Conservation (phyloP, 2,797 vertebrate genomes). For the Rachycentron canadum region DNA sequence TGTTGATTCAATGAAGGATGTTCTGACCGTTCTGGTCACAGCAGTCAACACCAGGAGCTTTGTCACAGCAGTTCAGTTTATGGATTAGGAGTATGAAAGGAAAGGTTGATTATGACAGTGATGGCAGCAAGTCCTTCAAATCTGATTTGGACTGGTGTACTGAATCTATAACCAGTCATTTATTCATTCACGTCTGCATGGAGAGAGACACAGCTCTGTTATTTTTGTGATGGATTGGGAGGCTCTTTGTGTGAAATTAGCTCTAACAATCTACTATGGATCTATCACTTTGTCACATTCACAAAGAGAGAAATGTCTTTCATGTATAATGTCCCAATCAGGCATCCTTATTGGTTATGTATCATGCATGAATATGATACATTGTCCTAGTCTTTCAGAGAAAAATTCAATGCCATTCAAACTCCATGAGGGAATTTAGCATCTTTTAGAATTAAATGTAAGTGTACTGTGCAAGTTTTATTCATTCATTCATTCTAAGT, state of each 20-base stretch:
- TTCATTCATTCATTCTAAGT: neutral
- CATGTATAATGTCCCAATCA: neutral
- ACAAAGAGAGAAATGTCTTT: slow-evolving; percentile 6
- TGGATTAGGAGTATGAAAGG: slow-evolving; percentile 42
- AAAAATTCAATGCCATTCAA: neutral
- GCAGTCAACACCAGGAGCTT: slow-evolving; percentile 20
- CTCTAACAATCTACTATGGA: slow-evolving; percentile 1
- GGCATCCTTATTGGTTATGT: neutral
- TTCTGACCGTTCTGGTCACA: slow-evolving; percentile 33
- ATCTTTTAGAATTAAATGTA: neutral
- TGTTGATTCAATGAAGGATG: slow-evolving; percentile 31
- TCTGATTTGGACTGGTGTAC: neutral
- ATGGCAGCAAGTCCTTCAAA: slow-evolving; percentile 23
- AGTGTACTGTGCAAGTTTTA: neutral
- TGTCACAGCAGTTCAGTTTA: slow-evolving; percentile 43
- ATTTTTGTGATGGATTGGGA: slow-evolving; percentile 19
- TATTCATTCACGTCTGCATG: neutral
- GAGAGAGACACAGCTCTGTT: neutral
- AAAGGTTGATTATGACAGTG: slow-evolving; percentile 24
- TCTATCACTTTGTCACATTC: slow-evolving; percentile 11
- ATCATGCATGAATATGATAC: neutral
- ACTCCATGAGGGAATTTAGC: neutral
- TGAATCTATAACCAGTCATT: neutral
- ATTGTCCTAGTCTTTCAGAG: neutral
- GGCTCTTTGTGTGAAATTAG: slow-evolving; percentile 15